Conservation (phyloP, 2,888 invertebrate genomes). For the Dynastes hyllus region DNA sequence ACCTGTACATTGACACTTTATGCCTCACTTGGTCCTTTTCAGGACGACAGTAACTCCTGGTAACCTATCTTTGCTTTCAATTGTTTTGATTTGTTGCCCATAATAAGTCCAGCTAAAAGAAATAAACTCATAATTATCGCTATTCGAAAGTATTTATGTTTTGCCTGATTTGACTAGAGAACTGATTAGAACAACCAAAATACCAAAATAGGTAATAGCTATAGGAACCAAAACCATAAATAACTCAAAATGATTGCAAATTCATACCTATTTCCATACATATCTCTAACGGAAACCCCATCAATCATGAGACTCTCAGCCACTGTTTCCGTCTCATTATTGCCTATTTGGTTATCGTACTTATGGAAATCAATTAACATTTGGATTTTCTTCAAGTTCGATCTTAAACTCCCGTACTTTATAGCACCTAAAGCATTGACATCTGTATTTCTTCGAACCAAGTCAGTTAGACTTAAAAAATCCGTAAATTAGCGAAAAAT, state of each 20-base stretch:
- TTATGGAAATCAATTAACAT: constrained; percentile 35
- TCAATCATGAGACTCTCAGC: constrained; percentile 41
- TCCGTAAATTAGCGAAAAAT: constrained; percentile 34
- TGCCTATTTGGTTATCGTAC: constrained; percentile 14
- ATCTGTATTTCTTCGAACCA: constrained; percentile 40
- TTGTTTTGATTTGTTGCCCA: constrained; percentile 65
- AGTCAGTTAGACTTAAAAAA: constrained; percentile 54
- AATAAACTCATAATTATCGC: not conserved
- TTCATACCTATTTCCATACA: constrained; percentile 47
- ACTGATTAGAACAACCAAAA: too few relatives aligned
- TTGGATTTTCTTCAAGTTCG: constrained; percentile 49
- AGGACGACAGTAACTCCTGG: constrained; percentile 23
- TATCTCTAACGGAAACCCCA: constrained; percentile 38
- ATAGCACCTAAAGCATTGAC: constrained; percentile 38
- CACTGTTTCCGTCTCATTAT: constrained; percentile 28
- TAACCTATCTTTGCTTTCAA: constrained; percentile 55
- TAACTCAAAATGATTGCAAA: too few relatives aligned
- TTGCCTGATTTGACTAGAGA: too few relatives aligned
- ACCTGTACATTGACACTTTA: not conserved
- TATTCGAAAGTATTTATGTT: not conserved
- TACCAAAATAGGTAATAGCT: too few relatives aligned
- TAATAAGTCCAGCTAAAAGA: constrained; percentile 69
- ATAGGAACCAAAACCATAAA: too few relatives aligned
- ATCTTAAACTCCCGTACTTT: constrained; percentile 26
- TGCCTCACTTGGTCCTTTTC: constrained; percentile 37